phyloP scores from a whole-genome alignment of 2,113 vertebrate genomes.

The Hoplias malabaricus region DNA sequence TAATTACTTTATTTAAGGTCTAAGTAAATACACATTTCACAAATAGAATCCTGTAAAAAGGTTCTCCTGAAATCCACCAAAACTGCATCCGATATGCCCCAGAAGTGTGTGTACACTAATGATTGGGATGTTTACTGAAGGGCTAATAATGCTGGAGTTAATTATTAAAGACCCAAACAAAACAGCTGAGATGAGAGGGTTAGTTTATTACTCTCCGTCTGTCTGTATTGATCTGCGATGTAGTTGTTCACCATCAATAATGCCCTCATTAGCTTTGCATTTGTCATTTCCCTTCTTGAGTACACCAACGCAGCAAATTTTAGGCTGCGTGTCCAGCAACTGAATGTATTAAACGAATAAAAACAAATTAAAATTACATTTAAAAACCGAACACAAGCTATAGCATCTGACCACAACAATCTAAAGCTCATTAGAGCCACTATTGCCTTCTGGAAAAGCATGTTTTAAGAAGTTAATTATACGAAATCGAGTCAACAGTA shows the following conservation, averaged over 20 bases:
- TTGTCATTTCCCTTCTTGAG: constrained; percentile 26
- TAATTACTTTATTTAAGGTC: no score
- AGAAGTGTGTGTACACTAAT: constrained; percentile 22
- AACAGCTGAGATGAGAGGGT: constrained; percentile 28
- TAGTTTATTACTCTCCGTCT: constrained; percentile 52
- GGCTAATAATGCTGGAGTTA: constrained; percentile 42
- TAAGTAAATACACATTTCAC: no score
- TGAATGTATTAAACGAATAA: background rate
- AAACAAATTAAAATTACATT: background rate
- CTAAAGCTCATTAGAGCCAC: no score
- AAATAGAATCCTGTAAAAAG: no score
- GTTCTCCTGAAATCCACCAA: no score
- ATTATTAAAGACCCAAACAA: constrained; percentile 46
- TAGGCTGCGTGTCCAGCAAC: no score
- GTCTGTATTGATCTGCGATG: constrained; percentile 30
- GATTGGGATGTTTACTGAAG: constrained; percentile 31
- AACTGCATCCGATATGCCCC: background rate
- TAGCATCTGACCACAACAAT: no score
- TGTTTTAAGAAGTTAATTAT: no score
- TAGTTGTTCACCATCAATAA: constrained; percentile 39
- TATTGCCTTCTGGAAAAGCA: no score
- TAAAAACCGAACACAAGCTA: background rate
- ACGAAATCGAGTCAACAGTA: no score
- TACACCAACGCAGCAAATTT: background rate
- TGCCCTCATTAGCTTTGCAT: constrained; percentile 33